Percentiles rank a stretch among this genome's conserved stretches.
These are phyloP conservation scores for Urocolius indicus DNA, from an alignment of 2,113 vertebrate species.

Conservation along the genomic window DNA sequence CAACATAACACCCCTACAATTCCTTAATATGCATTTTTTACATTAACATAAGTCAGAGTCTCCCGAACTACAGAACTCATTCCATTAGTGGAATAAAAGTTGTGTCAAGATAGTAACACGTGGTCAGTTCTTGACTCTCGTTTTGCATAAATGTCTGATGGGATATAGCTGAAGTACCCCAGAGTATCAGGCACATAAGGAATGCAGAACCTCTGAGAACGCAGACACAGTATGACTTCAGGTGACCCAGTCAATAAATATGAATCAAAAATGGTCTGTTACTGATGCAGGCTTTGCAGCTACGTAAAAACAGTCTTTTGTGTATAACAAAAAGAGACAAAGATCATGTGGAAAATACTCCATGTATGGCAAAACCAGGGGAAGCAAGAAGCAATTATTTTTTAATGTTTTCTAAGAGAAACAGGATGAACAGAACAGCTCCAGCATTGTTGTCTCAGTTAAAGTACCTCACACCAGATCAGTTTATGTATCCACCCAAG, in stretches of 20 bases:
- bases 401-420: not conserved
- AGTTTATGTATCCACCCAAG: not conserved
- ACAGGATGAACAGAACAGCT: not conserved
- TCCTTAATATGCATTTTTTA: not conserved
- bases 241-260: not conserved
- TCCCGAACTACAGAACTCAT: not conserved
- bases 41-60: not conserved
- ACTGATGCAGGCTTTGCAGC: not conserved
- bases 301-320: not conserved
- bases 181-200: not conserved
- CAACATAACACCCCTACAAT: not conserved
- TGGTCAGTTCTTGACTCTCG: not conserved
- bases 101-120: not conserved
- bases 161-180: not conserved
- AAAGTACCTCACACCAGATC: not conserved
- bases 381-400: not conserved
- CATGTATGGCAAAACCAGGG: not conserved
- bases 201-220: not conserved
- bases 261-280: rapidly evolving
- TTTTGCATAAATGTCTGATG: not conserved
- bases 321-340: not conserved
- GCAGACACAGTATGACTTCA: not conserved
- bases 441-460: not conserved
- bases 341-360: not conserved
- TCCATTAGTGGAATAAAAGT: not conserved